Conservation (phyloP, 2,113 vertebrate species). For the Vireo altiloquus region DNA sequence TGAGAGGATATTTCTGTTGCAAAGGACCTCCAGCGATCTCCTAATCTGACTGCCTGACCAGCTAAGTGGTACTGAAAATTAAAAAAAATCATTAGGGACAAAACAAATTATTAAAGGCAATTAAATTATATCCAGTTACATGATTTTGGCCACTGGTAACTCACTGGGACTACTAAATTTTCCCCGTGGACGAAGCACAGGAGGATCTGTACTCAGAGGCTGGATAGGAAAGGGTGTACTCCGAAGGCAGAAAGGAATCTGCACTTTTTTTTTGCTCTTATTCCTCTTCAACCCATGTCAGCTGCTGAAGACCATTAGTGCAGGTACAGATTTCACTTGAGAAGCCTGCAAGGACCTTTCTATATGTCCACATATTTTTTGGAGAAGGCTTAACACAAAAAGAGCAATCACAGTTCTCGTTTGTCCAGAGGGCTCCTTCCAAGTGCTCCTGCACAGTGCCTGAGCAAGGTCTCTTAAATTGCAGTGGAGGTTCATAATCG, state of each 20-base stretch:
- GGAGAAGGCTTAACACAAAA: neutral
- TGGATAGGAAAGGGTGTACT: neutral
- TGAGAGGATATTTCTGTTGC: neutral
- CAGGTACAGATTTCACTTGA: neutral
- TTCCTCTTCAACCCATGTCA: neutral
- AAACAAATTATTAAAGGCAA: neutral
- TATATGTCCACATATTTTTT: neutral
- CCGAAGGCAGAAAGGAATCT: neutral
- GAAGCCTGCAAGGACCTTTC: neutral
- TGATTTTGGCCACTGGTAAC: neutral
- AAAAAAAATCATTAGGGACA: neutral
- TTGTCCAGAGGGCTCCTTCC: neutral
- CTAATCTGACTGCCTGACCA: neutral
- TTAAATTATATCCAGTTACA: neutral
- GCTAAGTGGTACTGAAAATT: neutral
- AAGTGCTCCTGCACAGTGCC: neutral
- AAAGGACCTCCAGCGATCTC: rapidly evolving
- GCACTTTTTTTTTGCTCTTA: neutral
- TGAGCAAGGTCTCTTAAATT: neutral
- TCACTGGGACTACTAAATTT: neutral
- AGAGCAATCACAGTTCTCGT: neutral
- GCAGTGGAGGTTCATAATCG: neutral
- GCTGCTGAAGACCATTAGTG: neutral
- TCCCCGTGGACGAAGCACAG: neutral
- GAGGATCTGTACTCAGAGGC: neutral